Evolutionary conservation across 2,888 invertebrate genomes (phyloP).

Genomic region (Nomada hirtipes): DNA sequence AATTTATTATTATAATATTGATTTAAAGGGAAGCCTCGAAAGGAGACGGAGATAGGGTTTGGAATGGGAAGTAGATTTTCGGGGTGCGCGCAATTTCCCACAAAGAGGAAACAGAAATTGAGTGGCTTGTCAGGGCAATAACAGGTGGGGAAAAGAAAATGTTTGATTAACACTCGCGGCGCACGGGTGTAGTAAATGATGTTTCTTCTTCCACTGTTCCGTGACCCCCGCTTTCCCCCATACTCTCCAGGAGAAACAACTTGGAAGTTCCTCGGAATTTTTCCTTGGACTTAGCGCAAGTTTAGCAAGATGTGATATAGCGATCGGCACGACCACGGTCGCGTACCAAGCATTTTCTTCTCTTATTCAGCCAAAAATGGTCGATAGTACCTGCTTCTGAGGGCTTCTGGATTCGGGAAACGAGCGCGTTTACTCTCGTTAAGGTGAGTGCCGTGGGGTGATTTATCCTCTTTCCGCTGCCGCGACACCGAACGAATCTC

Average conservation of each 20-base stretch:
- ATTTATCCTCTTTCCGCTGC: slow-evolving; percentile 70
- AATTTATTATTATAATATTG: no score
- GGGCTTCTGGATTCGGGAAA: slow-evolving; percentile 68
- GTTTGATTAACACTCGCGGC: slow-evolving; percentile 48
- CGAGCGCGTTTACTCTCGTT: slow-evolving; percentile 75
- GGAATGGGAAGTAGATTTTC: background rate
- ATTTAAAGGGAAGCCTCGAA: background rate
- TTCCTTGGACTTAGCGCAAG: slow-evolving; percentile 34
- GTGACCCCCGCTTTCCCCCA: background rate
- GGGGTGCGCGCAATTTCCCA: background rate
- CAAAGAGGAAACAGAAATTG: slow-evolving; percentile 3
- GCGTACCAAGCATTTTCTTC: slow-evolving; percentile 28
- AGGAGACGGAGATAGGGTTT: background rate
- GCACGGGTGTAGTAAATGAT: slow-evolving; percentile 10
- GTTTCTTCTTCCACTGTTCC: background rate
- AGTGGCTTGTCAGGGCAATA: slow-evolving; percentile 14
- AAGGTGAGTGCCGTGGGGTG: slow-evolving; percentile 70
- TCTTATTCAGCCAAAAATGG: slow-evolving; percentile 56
- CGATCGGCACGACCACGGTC: slow-evolving; percentile 32
- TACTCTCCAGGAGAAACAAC: slow-evolving; percentile 46
- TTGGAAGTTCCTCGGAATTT: slow-evolving; percentile 35
- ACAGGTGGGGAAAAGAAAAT: slow-evolving; percentile 15
- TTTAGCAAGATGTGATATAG: slow-evolving; percentile 38
- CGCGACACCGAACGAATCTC: slow-evolving; percentile 59
- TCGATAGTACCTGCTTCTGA: slow-evolving; percentile 45